Percentiles rank a stretch among this genome's conserved stretches.
These are phyloP conservation scores for Euglossa dilemma DNA, from an alignment of 1,140 invertebrate genomes.

Conservation along the genomic window DNA sequence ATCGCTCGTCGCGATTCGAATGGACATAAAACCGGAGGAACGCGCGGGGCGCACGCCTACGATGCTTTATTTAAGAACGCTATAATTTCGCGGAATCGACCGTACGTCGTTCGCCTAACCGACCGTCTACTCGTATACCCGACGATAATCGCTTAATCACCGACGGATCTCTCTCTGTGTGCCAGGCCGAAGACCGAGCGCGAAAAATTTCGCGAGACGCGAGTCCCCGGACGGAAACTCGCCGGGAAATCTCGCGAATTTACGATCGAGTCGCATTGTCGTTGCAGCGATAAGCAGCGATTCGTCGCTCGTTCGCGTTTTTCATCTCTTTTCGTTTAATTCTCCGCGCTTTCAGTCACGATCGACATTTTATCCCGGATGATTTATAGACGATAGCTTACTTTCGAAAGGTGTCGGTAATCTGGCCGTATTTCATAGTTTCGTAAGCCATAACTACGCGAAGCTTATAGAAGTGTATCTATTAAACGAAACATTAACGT, in stretches of 20 bases:
- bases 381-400: no score
- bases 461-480: no score
- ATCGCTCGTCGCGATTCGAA: conserved; percentile 28
- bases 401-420: no score
- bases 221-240: not conserved
- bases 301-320: not conserved
- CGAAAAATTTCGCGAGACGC: conserved; percentile 18
- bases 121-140: not conserved
- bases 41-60: conserved; percentile 20
- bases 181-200: not conserved
- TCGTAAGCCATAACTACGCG: no score
- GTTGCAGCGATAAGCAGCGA: not conserved
- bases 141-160: conserved; percentile 50
- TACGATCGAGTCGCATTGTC: not conserved
- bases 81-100: conserved; percentile 29
- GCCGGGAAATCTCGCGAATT: not conserved
- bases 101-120: not conserved
- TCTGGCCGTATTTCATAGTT: no score
- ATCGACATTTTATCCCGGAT: no score
- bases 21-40: conserved; percentile 28
- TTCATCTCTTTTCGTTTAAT: not conserved
- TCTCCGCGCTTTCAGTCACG: no score
- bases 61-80: conserved; percentile 38
- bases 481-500: no score
- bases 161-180: not conserved